Base-by-base conservation (phyloP, 2,888 invertebrate genomes). In the Ceraclea dissimilis region DNA sequence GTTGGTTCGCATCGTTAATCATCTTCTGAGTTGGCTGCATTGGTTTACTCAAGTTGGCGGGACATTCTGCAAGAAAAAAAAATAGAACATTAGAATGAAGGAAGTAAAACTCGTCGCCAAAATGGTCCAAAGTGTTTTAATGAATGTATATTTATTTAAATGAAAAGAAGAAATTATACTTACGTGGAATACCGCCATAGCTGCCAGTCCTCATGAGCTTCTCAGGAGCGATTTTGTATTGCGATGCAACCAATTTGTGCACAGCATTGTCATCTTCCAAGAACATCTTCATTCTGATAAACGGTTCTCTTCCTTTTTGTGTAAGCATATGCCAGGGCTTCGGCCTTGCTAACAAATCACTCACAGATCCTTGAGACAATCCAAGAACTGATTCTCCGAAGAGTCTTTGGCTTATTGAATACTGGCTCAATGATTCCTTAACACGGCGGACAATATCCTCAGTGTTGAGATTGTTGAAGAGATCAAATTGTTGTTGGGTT, bases 301-400 rank as follows among this genome's bases (percentile, higher is more conserved):
- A 97, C 0, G 96, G 97, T 69, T 97, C 96, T 21, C 96, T 81
- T 1, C 95, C 95, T 71, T 96, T 96, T 69, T 93, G 93, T 13
- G 99, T 99, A 51, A 99, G 80, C 95, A 97, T 96, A 70, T 95
- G 93, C 99, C 98, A 99, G 0, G 97, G 95, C 71, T 99, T 99
- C 33, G 99, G 99, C 52, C 99, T 77, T 20, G 98, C 98, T 62
- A 99, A 78, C 44, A 99, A 80, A 72, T 99, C 99, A 49, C 96
- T 97, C 1, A 99, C 99, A 2, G 95, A 95, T 34, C 99, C 99
- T 71, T 96, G 96, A 1, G 94, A 94, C 52, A 96, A 74, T 1
- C 96, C 96, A 58, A 99, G 79, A n/a, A 99, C 97, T 1, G 92
- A 93, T 72, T 99, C 99, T 8, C 99, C 99, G 69, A 99, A 99